Conservation (phyloP, 2,113 vertebrate genomes). For the Hypocryptadius cinnamomeus region DNA sequence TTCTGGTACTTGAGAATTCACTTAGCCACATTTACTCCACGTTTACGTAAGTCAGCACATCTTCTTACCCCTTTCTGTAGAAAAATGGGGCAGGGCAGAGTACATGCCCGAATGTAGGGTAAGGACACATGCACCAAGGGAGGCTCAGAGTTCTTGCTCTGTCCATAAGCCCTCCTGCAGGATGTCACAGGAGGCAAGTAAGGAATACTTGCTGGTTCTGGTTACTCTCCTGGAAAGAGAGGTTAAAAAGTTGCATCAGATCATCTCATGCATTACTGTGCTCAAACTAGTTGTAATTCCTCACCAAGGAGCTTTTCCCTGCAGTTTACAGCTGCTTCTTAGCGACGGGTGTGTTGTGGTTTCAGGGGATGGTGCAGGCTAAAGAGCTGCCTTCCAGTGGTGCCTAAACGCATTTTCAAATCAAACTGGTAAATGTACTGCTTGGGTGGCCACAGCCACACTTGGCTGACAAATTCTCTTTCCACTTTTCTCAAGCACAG, state of each 20-base stretch:
- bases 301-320: rapidly evolving
- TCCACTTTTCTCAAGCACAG: not conserved
- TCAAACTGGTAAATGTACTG: not conserved
- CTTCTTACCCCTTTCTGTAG: not conserved
- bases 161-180: not conserved
- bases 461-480: not conserved
- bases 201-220: not conserved
- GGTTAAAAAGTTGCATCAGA: not conserved
- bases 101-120: not conserved
- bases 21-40: not conserved
- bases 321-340: not conserved
- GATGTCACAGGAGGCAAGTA: not conserved
- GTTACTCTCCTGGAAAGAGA: not conserved
- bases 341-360: rapidly evolving
- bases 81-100: not conserved
- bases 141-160: not conserved
- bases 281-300: not conserved
- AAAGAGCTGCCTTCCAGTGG: not conserved
- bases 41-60: rapidly evolving
- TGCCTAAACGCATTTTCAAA: not conserved
- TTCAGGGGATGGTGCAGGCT: not conserved
- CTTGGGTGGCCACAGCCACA: not conserved
- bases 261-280: not conserved
- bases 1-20: not conserved
- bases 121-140: not conserved